These are phyloP conservation scores for Drosophila recens DNA, from an alignment of 2,888 invertebrate species.

Conservation along the genomic window DNA sequence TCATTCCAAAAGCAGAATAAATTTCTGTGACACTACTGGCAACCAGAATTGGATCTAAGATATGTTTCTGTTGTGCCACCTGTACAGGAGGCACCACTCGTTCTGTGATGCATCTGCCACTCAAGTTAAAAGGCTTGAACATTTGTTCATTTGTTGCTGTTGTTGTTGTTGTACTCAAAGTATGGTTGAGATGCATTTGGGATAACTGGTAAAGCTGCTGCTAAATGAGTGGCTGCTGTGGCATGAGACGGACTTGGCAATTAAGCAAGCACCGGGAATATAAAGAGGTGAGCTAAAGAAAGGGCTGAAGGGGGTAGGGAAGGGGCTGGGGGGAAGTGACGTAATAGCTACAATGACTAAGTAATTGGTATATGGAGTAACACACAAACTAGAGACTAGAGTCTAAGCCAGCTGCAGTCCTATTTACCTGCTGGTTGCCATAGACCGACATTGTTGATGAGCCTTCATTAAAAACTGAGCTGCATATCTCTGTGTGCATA, in stretches of 20 bases:
- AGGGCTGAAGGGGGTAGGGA: no score
- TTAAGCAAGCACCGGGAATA: slow-evolving; percentile 36
- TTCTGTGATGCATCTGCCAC: slow-evolving; percentile 27
- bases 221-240: slow-evolving; percentile 39
- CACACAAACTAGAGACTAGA: slow-evolving; percentile 13
- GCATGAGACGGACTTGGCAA: slow-evolving; percentile 45
- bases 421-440: slow-evolving; percentile 42
- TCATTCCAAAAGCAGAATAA: neutral
- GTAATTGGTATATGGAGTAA: slow-evolving; percentile 63
- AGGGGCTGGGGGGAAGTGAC: neutral
- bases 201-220: slow-evolving; percentile 28
- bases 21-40: neutral
- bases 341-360: slow-evolving; percentile 68
- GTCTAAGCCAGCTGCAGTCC: slow-evolving; percentile 34
- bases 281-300: slow-evolving; percentile 19
- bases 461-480: slow-evolving; percentile 74
- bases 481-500: neutral
- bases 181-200: slow-evolving; percentile 35
- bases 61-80: neutral
- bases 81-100: neutral
- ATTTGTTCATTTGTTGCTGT: slow-evolving; percentile 30
- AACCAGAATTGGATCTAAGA: slow-evolving; percentile 4
- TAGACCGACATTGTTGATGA: slow-evolving; percentile 67
- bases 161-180: slow-evolving; percentile 23
- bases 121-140: slow-evolving; percentile 31